A percentile compares a stretch with the other conserved stretches of the same genome.
Evolutionary conservation across 2,113 vertebrate genomes (phyloP).

Genomic region (Etia nguti): DNA sequence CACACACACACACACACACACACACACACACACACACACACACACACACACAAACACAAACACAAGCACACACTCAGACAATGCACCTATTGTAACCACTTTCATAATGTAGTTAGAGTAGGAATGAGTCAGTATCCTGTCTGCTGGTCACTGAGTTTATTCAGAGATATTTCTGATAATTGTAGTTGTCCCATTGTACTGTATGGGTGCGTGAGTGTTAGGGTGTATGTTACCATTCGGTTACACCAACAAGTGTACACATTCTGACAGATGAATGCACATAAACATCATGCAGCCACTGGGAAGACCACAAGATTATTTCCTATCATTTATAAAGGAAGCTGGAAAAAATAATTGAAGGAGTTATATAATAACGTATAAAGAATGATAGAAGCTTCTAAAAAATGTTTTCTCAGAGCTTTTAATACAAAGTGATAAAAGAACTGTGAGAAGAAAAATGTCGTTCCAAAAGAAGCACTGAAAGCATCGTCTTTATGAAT

Average conservation of each 20-base stretch:
- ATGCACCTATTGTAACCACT: constrained; percentile 21
- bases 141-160: constrained; percentile 19
- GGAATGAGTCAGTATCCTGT: constrained; percentile 45
- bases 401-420: neutral
- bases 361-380: constrained; percentile 7
- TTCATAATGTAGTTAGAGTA: constrained; percentile 13
- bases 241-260: neutral
- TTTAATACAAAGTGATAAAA: neutral
- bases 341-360: neutral
- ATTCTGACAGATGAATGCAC: neutral
- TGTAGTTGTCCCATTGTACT: neutral
- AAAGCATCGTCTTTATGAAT: neutral
- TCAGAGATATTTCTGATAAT: constrained; percentile 8
- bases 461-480: neutral
- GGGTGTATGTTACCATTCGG: neutral
- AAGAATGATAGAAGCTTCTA: neutral
- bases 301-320: neutral
- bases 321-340: constrained; percentile 14
- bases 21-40: neutral
- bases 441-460: neutral
- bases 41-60: neutral
- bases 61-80: constrained; percentile 3
- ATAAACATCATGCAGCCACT: neutral
- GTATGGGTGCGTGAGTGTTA: neutral
- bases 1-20: neutral